A percentile compares a stretch with the other conserved stretches of the same genome.
These are phyloP conservation scores for Hypsopygia costalis DNA, from an alignment of 2,888 invertebrate genomes.

Conservation along the genomic window DNA sequence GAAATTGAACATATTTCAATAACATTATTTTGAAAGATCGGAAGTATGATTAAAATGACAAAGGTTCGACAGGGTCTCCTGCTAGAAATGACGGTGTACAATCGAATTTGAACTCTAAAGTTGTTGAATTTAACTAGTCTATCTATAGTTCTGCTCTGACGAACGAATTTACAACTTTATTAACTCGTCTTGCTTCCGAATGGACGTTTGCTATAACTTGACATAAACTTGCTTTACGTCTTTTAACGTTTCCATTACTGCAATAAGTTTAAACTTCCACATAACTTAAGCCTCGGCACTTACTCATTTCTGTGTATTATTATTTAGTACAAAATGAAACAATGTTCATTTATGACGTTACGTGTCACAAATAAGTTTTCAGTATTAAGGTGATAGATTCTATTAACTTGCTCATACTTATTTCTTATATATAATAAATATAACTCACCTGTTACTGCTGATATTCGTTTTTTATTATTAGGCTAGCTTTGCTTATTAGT, in stretches of 20 bases:
- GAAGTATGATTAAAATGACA: conserved; percentile 78
- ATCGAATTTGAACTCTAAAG: conserved; percentile 52
- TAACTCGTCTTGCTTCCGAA: conserved; percentile 47
- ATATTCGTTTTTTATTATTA: too few relatives aligned
- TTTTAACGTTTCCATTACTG: conserved; percentile 37
- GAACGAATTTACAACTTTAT: conserved; percentile 50
- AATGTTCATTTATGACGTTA: not conserved
- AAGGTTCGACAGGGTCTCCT: conserved; percentile 72
- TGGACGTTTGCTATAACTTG: conserved; percentile 37
- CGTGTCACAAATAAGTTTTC: too few relatives aligned
- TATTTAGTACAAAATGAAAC: conserved; percentile 23
- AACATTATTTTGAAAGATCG: conserved; percentile 77
- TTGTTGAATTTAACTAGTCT: conserved; percentile 33
- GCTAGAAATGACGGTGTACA: conserved; percentile 34
- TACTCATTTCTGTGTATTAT: conserved; percentile 32
- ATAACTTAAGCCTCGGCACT: conserved; percentile 27
- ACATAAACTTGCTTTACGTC: conserved; percentile 37
- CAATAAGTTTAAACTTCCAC: conserved; percentile 39
- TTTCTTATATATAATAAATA: too few relatives aligned
- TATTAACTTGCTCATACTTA: too few relatives aligned
- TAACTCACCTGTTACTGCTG: too few relatives aligned
- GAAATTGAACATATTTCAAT: conserved; percentile 80
- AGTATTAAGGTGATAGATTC: too few relatives aligned
- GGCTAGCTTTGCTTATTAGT: too few relatives aligned
- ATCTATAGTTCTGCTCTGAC: conserved; percentile 34